Conservation (phyloP, 2,888 invertebrate species). For the Darwinula stevensoni region DNA sequence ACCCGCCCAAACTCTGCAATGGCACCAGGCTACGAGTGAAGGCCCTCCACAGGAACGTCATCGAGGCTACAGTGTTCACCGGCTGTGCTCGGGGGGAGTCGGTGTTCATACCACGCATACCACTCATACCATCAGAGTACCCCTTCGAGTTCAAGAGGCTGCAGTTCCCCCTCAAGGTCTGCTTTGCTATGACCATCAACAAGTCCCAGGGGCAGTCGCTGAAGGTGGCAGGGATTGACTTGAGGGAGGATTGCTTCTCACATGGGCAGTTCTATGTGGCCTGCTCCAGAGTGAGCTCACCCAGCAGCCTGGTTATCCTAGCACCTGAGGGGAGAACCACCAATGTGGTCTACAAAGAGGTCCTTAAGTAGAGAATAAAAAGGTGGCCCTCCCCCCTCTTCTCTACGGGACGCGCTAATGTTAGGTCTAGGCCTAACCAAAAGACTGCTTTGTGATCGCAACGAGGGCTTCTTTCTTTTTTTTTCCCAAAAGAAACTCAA, state of each 20-base stretch:
- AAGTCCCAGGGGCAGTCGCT: conserved; percentile 8
- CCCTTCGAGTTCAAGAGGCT: conserved; percentile 10
- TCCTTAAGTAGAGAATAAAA: no score
- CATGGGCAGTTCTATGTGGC: conserved; percentile 7
- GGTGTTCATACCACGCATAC: conserved; percentile 11
- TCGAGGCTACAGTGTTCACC: conserved; percentile 9
- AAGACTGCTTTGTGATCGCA: no score
- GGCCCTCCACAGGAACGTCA: conserved; percentile 8
- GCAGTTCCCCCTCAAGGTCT: conserved; percentile 11
- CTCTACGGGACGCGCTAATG: no score
- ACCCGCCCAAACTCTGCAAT: conserved; percentile 12
- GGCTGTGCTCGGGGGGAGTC: conserved; percentile 8
- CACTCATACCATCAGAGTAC: conserved; percentile 9
- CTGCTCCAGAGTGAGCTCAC: conserved; percentile 20
- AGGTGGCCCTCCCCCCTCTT: no score
- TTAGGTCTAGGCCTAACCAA: no score
- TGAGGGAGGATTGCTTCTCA: conserved; percentile 7
- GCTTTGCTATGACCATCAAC: conserved; percentile 10
- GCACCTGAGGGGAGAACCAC: no score
- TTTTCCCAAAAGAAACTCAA: no score
- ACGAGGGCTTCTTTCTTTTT: no score
- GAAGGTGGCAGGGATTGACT: conserved; percentile 7
- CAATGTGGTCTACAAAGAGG: no score
- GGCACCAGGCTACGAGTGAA: conserved; percentile 11
- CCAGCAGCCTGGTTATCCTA: conserved; percentile 83